Evolutionary conservation across 2,113 vertebrate species (phyloP).

Genomic region (Cinclus mexicanus): DNA sequence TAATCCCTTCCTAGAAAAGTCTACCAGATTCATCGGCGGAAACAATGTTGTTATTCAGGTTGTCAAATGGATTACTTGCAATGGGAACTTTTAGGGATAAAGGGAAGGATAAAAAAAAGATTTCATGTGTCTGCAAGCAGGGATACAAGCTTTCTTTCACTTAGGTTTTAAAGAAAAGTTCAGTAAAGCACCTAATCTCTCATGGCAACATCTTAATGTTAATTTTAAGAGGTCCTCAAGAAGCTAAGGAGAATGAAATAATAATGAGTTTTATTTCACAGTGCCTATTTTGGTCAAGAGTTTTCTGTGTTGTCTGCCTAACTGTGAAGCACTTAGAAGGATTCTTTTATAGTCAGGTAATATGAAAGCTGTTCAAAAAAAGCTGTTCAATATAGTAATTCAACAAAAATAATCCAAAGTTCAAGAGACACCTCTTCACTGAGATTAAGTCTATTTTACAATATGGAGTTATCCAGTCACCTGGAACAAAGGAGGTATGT

Average conservation of each 20-base stretch:
- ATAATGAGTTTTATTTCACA: background rate
- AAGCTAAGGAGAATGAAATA: background rate
- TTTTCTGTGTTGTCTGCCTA: background rate
- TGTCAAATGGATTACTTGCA: background rate
- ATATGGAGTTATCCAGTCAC: background rate
- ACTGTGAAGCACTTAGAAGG: background rate
- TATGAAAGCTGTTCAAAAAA: background rate
- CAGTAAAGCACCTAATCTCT: background rate
- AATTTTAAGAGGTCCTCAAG: background rate
- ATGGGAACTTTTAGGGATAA: background rate
- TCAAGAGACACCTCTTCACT: constrained; percentile 18
- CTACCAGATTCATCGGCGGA: background rate
- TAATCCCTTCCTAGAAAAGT: background rate
- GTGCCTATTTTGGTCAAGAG: background rate
- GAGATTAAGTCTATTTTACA: constrained; percentile 52
- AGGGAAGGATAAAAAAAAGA: background rate
- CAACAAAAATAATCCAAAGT: constrained; percentile 25
- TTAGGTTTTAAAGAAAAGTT: background rate
- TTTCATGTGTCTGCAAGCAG: background rate
- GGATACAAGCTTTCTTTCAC: background rate
- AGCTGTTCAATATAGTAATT: background rate
- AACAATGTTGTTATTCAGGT: background rate
- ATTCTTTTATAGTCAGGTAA: constrained; percentile 16
- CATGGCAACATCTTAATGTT: background rate
- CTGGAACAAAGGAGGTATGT: constrained; percentile 49